Base-by-base conservation (phyloP, 2,888 invertebrate genomes). In the Pherbina coryleti region DNA sequence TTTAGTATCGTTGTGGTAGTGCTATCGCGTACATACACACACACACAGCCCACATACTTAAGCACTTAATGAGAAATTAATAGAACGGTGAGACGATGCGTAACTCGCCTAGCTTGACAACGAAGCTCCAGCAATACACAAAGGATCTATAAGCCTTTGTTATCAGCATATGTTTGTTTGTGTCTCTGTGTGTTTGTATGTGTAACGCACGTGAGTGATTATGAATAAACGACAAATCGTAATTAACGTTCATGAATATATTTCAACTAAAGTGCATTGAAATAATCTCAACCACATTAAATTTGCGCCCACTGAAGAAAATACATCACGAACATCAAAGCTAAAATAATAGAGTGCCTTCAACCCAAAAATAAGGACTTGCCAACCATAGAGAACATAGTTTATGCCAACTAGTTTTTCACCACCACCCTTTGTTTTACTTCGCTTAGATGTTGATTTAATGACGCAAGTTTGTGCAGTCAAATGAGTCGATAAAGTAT, bases 1-100 rank as follows among this genome's bases (percentile, higher is more conserved):
- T 44, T 44, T 3, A 44, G 44, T 4, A 34, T 57, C 72, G 34
- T 55, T 31, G 31, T 72, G 9, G 31, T 34, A n/a, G 34, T 66
- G 60, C 17, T 28, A 5, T 66, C 37, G 28, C 31, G n/a, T 8
- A 51, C 44, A 31, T 19, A 69, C 60, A 73, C 44, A 49, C 44
- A 67, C 55, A 69, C 70, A 76, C 37, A 19, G 60, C 25, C 60
- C 25, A 25, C 19, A 72, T 51, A 4, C 34, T 66, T 55, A 57
- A 72, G 44, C 66, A 49, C 44, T 64, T 75, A 75, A 75, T 75
- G 75, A 67, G 75, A 55, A 67, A 67, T 75, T 67, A 75, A 75
- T 75, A 64, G 49, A 31, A 64, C 51, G 44, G 64, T 44, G 25
- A 51, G 34, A 44, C 51, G 31, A 8, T 19, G 74, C 64, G 49